Conservation (phyloP, 2,888 invertebrate species). For the Tridacna crocea region DNA sequence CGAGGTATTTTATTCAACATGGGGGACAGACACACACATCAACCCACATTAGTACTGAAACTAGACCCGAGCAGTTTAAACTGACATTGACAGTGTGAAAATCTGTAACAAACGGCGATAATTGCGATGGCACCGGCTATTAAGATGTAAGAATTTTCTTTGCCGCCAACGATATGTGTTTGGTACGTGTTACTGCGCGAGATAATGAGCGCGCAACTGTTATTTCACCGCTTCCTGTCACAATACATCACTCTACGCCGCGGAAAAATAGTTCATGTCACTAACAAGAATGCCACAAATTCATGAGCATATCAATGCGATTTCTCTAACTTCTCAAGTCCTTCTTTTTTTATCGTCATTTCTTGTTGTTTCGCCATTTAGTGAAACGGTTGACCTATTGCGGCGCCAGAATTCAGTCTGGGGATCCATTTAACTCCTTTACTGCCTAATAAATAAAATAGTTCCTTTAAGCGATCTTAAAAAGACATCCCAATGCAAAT, state of each 20-base stretch:
- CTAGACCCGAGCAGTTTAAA: constrained; percentile 15
- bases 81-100: constrained; percentile 25
- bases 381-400: constrained; percentile 58
- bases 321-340: constrained; percentile 25
- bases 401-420: constrained; percentile 61
- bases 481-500: no score
- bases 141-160: constrained; percentile 54
- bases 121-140: constrained; percentile 46
- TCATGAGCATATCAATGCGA: constrained; percentile 47
- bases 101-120: constrained; percentile 12
- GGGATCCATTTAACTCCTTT: constrained; percentile 42
- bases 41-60: neutral
- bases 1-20: neutral
- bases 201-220: constrained; percentile 58
- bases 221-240: constrained; percentile 52
- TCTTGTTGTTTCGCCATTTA: constrained; percentile 15
- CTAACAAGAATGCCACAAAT: constrained; percentile 55
- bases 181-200: constrained; percentile 33
- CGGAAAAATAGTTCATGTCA: constrained; percentile 64
- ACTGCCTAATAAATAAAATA: no score
- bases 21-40: constrained; percentile 2
- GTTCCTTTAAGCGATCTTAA: no score
- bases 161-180: constrained; percentile 43
- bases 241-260: constrained; percentile 62
- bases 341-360: constrained; percentile 4